phyloP scores from a whole-genome alignment of 2,888 invertebrate species.

The Petrolisthes manimaculis region DNA sequence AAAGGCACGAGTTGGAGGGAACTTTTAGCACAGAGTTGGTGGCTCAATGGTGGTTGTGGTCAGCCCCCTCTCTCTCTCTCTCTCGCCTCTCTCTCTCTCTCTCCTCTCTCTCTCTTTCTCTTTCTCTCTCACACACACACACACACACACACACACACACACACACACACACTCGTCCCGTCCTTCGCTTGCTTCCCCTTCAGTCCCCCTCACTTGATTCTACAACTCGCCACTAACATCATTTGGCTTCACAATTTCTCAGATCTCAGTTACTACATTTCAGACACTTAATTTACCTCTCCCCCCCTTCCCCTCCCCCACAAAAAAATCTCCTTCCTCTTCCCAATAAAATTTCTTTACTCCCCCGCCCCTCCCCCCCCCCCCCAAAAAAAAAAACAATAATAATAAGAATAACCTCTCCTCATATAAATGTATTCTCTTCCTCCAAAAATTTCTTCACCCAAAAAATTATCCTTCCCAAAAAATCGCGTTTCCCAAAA shows the following conservation, averaged over 20 bases:
- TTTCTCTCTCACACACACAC: neutral
- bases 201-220: neutral
- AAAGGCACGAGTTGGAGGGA: constrained; percentile 26
- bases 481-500: no score
- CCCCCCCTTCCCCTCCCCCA: neutral
- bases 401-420: no score
- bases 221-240: neutral
- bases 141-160: neutral
- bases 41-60: constrained; percentile 10
- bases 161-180: no score
- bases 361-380: neutral
- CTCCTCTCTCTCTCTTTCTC: neutral
- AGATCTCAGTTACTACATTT: neutral
- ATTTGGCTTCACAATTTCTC: neutral
- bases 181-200: neutral
- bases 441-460: no score
- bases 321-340: neutral
- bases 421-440: no score
- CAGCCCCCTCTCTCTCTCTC: neutral
- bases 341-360: neutral
- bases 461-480: no score
- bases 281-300: neutral
- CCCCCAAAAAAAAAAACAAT: no score
- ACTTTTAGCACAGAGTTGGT: constrained; percentile 21
- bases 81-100: neutral